These are phyloP conservation scores for Xenus cinereus DNA, from an alignment of 2,113 vertebrate species.

Conservation along the genomic window DNA sequence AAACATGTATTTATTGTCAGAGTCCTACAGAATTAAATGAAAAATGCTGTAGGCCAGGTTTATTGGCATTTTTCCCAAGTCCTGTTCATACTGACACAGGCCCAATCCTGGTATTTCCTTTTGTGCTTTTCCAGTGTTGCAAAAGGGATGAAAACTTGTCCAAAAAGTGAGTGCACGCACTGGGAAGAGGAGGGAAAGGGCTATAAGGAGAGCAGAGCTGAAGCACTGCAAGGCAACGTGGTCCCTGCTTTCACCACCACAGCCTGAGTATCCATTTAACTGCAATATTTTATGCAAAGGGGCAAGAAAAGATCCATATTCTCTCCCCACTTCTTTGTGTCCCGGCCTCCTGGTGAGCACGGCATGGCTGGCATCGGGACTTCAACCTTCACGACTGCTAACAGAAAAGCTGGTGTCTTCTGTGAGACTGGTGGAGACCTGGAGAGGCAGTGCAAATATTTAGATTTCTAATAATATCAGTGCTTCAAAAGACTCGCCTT, in stretches of 20 bases:
- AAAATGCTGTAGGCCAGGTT: background rate
- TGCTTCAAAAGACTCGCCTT: background rate
- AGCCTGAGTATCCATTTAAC: background rate
- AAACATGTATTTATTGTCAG: background rate
- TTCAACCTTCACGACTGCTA: background rate
- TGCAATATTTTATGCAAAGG: background rate
- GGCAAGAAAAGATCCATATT: background rate
- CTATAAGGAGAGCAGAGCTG: background rate
- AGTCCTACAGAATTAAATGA: background rate
- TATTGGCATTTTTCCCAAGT: background rate
- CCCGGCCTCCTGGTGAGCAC: background rate
- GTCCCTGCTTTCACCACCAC: background rate
- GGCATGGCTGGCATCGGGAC: background rate
- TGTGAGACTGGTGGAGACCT: background rate
- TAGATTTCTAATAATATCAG: constrained; percentile 12
- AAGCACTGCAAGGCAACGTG: background rate
- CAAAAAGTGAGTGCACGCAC: accelerated
- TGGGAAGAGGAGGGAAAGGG: background rate
- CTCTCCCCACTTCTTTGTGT: background rate
- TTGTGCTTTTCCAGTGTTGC: background rate
- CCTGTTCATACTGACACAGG: background rate
- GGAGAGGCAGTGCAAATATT: constrained; percentile 47
- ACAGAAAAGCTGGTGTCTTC: background rate
- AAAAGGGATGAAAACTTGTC: background rate
- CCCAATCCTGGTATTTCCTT: background rate